A percentile compares a stretch with the other conserved stretches of the same genome.
Conservation (phyloP, 2,888 invertebrate genomes). For the Oxycera nigricornis region DNA sequence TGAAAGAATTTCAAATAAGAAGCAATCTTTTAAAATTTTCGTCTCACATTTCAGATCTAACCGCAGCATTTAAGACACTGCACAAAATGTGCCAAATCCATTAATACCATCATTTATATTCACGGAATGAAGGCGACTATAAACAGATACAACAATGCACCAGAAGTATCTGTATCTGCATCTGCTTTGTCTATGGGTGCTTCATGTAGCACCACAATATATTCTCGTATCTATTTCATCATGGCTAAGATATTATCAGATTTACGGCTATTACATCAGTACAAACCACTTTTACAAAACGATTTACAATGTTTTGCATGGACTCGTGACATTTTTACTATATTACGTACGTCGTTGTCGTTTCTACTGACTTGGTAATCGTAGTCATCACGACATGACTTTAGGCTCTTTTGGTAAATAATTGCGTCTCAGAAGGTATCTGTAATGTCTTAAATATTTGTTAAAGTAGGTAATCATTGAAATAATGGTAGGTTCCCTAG, state of each 20-base stretch:
- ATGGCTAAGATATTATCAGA: background rate
- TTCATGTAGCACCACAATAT: background rate
- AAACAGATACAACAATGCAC: background rate
- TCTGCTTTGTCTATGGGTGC: background rate
- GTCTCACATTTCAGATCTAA: background rate
- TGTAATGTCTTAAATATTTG: background rate
- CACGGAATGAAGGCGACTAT: background rate
- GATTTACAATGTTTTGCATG: constrained; percentile 32
- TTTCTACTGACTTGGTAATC: background rate
- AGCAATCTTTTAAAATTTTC: no score
- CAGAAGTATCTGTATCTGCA: constrained; percentile 1
- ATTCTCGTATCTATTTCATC: constrained; percentile 22
- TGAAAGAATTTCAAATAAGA: no score
- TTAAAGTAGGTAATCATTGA: constrained; percentile 9
- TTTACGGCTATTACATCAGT: constrained; percentile 24
- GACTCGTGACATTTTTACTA: constrained; percentile 34
- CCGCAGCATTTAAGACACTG: background rate
- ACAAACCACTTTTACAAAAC: constrained; percentile 2
- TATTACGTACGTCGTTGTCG: constrained; percentile 1
- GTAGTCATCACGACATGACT: background rate
- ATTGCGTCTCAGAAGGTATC: no score
- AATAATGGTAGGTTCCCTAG: no score
- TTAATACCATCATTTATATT: constrained; percentile 24
- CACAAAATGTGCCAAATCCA: background rate
- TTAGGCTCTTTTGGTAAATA: background rate